These are phyloP conservation scores for Pungitius pungitius DNA, from an alignment of 2,113 vertebrate genomes.

Conservation along the genomic window DNA sequence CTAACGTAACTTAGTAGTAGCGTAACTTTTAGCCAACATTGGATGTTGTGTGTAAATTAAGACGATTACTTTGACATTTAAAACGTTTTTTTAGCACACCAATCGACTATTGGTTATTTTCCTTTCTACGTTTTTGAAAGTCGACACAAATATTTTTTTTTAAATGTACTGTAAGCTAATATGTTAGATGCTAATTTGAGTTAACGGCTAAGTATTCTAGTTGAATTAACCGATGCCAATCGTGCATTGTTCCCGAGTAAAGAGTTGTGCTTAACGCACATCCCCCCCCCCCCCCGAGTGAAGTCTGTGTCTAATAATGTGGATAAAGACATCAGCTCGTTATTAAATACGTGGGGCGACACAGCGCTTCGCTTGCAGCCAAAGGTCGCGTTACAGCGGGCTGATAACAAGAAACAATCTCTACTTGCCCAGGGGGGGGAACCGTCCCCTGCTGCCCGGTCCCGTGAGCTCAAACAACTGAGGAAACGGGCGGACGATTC, in stretches of 20 bases:
- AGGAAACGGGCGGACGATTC: slow-evolving; percentile 30
- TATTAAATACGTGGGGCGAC: background rate
- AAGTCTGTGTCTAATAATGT: background rate
- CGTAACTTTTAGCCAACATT: slow-evolving; percentile 10
- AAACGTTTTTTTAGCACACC: background rate
- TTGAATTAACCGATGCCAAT: background rate
- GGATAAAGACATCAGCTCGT: background rate
- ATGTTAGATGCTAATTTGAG: background rate
- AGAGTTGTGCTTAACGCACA: background rate
- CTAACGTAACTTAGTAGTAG: background rate
- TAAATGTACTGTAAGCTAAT: background rate
- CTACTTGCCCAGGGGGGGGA: slow-evolving; percentile 48
- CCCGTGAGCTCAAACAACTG: slow-evolving; percentile 32
- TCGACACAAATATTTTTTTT: no score
- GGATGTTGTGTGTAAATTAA: background rate
- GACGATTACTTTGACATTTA: no score
- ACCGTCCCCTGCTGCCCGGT: slow-evolving; percentile 35
- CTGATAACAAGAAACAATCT: background rate
- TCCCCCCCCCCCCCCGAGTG: background rate
- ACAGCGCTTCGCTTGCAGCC: background rate
- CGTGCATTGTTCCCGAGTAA: no score
- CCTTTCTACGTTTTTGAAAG: background rate
- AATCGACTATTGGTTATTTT: background rate
- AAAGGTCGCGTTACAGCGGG: slow-evolving; percentile 26
- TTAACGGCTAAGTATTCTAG: background rate